Base-by-base conservation (phyloP, 2,113 vertebrate genomes). In the Lipophrys pholis region DNA sequence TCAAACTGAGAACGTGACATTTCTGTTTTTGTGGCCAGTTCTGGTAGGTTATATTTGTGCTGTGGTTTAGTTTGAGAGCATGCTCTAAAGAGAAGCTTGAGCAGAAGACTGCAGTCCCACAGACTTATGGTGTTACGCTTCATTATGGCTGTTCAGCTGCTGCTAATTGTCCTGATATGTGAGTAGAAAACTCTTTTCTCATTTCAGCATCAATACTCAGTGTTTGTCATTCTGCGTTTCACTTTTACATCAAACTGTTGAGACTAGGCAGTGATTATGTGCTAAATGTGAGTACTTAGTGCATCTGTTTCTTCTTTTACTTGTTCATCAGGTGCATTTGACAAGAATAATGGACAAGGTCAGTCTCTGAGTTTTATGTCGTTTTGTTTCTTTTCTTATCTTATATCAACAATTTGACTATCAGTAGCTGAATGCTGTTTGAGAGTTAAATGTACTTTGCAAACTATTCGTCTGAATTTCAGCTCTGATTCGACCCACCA, bases 291-390 rank as follows among this genome's bases (percentile, higher is more conserved):
- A 64, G 51, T 21, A 11, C 5, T 0, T 7, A 53, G 0, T 45
- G 30, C 16, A 0, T 10, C 48, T 1, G 5, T 59, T 42, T 8
- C 21, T 30, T 2, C 21, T 30, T 30, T 30, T 30, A 30, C 21
- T 57, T 8, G 73, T 50, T 66, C 8, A 17, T 50, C 54, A 82
- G 82, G 2, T 70, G 59, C 36, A 14, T 68, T 54, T 73, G 6
- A 21, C 2, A 10, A 58, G 2, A 48, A 52, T 53, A 39, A 59
- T 39, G 5, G 3, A n/a, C 42, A 76, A 79, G 86, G 80, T 88
- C 74, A 70, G 80, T 68, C 6, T 63, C 0, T 75, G 43, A 43
- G 50, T 30, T 30, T 30, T 30, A 30, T 30, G 21, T 30, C 2
- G 21, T 4, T 30, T 30, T 30, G n/a, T n/a, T 0, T 11, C 2